Evolutionary conservation across 2,888 invertebrate species (phyloP).

Genomic region (Dasypolia templi): DNA sequence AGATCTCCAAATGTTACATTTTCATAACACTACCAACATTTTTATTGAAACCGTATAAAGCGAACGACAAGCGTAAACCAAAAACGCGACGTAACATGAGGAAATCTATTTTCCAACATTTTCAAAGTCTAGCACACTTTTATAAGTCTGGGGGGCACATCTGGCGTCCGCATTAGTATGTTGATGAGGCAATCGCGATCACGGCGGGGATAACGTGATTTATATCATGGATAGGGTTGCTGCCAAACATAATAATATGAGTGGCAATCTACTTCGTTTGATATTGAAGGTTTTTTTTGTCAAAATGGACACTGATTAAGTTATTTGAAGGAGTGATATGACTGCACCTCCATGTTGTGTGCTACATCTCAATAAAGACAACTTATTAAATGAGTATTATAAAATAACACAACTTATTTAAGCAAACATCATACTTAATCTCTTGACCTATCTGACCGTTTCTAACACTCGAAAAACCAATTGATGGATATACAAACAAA

Average conservation of each 20-base stretch:
- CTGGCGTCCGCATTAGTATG: slow-evolving; percentile 89
- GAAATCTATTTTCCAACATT: slow-evolving; percentile 67
- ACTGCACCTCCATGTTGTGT: neutral
- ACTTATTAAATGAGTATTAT: neutral
- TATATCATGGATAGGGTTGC: slow-evolving; percentile 82
- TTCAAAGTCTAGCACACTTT: slow-evolving; percentile 73
- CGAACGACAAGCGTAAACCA: slow-evolving; percentile 25
- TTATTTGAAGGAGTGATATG: neutral
- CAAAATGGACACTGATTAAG: neutral
- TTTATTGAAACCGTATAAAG: slow-evolving; percentile 22
- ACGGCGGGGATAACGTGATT: slow-evolving; percentile 87
- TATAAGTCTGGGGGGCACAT: slow-evolving; percentile 80
- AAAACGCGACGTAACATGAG: slow-evolving; percentile 41
- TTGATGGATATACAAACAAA: neutral
- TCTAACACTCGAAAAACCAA: neutral
- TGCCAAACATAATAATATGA: slow-evolving; percentile 42
- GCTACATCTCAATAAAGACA: neutral
- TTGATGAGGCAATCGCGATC: slow-evolving; percentile 90
- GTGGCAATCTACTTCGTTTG: slow-evolving; percentile 8
- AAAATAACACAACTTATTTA: neutral
- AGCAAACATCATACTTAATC: too few species aligned
- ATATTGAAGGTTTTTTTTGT: neutral
- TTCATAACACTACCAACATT: neutral
- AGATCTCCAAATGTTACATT: neutral
- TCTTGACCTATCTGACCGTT: too few species aligned